phyloP scores from a whole-genome alignment of 2,797 vertebrate genomes.

The Spondyliosoma cantharus region DNA sequence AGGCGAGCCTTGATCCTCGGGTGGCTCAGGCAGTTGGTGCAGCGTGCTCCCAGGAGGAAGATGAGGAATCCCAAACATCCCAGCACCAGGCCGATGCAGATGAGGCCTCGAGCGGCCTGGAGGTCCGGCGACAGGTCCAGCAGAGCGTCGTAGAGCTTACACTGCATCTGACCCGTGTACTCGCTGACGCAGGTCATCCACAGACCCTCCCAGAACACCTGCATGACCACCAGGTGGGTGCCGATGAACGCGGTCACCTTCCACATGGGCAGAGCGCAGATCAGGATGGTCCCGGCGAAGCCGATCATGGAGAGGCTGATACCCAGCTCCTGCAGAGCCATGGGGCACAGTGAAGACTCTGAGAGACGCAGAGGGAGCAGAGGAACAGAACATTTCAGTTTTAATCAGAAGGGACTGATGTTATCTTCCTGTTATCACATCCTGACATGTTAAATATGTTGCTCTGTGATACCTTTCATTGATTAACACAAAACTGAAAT shows the following conservation, averaged over 20 bases:
- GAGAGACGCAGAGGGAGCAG: constrained; percentile 4
- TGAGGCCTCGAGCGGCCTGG: constrained; percentile 85
- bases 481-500: neutral
- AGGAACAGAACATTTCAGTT: neutral
- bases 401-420: neutral
- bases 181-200: constrained; percentile 91
- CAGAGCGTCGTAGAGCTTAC: constrained; percentile 89
- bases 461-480: neutral
- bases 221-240: constrained; percentile 88
- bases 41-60: constrained; percentile 84
- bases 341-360: constrained; percentile 51
- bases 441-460: neutral
- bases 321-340: constrained; percentile 87
- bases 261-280: constrained; percentile 91
- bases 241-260: constrained; percentile 90
- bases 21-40: constrained; percentile 87
- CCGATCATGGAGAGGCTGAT: constrained; percentile 85
- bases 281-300: constrained; percentile 86
- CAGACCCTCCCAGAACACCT: constrained; percentile 92
- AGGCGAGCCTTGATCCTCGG: constrained; percentile 78
- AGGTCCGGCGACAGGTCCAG: constrained; percentile 88
- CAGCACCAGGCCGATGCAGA: constrained; percentile 86
- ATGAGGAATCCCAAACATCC: constrained; percentile 84
- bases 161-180: constrained; percentile 90
- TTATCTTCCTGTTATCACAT: neutral